Evolutionary conservation across 2,113 vertebrate species (phyloP).

Genomic region (Ascaphus truei): DNA sequence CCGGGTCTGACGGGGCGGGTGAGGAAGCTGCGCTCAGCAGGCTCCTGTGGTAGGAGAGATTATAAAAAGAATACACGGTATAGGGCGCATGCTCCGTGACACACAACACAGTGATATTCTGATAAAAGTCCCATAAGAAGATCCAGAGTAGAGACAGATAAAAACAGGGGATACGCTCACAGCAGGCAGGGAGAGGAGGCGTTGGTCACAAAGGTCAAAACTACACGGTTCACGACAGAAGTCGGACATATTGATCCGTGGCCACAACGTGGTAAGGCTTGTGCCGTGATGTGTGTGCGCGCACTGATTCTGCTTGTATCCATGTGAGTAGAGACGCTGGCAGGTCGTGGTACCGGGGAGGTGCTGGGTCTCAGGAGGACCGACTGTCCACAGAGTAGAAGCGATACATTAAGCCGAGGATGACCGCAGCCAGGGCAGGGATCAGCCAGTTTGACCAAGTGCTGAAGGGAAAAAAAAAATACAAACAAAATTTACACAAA

Average conservation of each 20-base stretch:
- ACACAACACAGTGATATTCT: background rate
- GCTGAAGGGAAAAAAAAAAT: conserved; percentile 41
- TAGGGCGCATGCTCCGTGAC: background rate
- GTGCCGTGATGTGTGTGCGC: background rate
- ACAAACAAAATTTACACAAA: background rate
- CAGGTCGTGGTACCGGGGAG: conserved; percentile 3
- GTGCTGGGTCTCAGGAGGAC: conserved; percentile 59
- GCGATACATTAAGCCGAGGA: conserved; percentile 82
- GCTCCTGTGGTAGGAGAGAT: background rate
- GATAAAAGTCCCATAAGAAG: background rate
- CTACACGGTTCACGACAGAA: background rate
- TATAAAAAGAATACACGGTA: background rate
- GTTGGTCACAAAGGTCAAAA: background rate
- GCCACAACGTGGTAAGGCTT: background rate
- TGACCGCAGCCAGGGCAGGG: conserved; percentile 66
- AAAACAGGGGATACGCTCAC: conserved; percentile 1
- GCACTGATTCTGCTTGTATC: conserved; percentile 19
- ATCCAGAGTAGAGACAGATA: background rate
- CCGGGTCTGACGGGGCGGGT: no score
- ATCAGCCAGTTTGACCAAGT: conserved; percentile 86
- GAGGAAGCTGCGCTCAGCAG: no score
- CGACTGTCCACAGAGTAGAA: conserved; percentile 76
- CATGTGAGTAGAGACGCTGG: conserved; percentile 35
- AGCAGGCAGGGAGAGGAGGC: background rate
- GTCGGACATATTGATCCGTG: background rate